Evolutionary conservation across 2,113 vertebrate species (phyloP).

Genomic region (Corythornis vintsioides): DNA sequence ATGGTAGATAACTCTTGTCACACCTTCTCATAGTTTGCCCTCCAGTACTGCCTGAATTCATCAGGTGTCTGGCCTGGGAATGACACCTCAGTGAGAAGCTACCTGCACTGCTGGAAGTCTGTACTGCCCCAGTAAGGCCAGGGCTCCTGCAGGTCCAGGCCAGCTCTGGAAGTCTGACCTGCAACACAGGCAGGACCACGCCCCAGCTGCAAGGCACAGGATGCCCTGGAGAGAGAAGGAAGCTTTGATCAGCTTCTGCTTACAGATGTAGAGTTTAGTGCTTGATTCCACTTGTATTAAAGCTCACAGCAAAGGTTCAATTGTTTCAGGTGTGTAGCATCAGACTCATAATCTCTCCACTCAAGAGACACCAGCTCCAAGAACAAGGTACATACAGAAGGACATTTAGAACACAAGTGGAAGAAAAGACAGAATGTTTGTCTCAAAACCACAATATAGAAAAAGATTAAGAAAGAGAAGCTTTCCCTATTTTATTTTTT

Average conservation of each 20-base stretch:
- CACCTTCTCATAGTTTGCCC: background rate
- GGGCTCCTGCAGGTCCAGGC: background rate
- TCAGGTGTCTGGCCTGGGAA: background rate
- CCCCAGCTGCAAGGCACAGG: background rate
- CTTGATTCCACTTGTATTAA: background rate
- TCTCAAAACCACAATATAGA: background rate
- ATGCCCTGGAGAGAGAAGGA: background rate
- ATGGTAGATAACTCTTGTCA: background rate
- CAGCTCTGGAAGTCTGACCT: background rate
- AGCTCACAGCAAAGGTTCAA: background rate
- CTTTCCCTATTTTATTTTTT: background rate
- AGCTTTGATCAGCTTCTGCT: background rate
- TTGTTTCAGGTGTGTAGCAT: background rate
- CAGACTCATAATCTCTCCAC: background rate
- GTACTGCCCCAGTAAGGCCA: no score
- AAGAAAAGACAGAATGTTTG: background rate
- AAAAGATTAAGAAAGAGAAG: background rate
- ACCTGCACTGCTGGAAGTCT: background rate
- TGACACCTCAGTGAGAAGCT: background rate
- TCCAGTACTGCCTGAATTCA: background rate
- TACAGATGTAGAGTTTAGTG: background rate
- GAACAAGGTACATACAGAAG: background rate
- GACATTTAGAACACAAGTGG: background rate
- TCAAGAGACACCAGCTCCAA: background rate
- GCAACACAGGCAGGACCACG: rapidly evolving